These are phyloP conservation scores for Molanna angustata DNA, from an alignment of 2,888 invertebrate genomes.

Conservation along the genomic window DNA sequence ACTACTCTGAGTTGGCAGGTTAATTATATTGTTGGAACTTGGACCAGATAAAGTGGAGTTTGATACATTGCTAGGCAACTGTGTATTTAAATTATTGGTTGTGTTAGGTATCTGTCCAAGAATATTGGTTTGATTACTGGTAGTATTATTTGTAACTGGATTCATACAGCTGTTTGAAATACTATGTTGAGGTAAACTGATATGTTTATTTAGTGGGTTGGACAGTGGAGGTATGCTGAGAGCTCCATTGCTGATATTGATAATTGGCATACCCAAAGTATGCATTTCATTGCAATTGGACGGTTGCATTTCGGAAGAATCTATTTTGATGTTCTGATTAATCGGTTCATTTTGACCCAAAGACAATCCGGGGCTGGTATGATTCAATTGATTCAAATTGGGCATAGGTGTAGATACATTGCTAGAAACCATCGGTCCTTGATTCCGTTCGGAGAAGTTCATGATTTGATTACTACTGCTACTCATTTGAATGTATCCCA, in stretches of 20 bases:
- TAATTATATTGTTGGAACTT: constrained; percentile 46
- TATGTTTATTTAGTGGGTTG: constrained; percentile 49
- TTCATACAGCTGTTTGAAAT: constrained; percentile 52
- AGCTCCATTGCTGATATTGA: constrained; percentile 38
- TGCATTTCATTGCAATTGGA: constrained; percentile 20
- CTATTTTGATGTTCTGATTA: constrained; percentile 12
- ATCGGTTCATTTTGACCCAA: constrained; percentile 24
- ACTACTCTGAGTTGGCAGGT: constrained; percentile 50
- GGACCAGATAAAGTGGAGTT: constrained; percentile 47
- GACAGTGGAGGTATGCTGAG: constrained; percentile 48
- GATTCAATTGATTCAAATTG: constrained; percentile 17
- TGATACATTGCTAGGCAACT: constrained; percentile 44
- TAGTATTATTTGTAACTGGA: constrained; percentile 42
- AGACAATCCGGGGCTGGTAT: constrained; percentile 21
- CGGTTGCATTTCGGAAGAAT: constrained; percentile 18
- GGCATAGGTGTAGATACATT: constrained; percentile 19
- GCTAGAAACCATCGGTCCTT: constrained; percentile 30
- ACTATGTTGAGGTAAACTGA: constrained; percentile 53
- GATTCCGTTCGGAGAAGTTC: constrained; percentile 49
- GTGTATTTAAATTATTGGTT: constrained; percentile 41
- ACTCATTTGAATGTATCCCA: constrained; percentile 53
- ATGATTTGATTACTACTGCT: constrained; percentile 49
- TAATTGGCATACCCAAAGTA: constrained; percentile 17
- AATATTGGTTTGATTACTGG: constrained; percentile 39
- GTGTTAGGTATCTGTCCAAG: constrained; percentile 39